These are phyloP conservation scores for Nemotelus nigrinus DNA, from an alignment of 2,888 invertebrate genomes.

Conservation along the genomic window DNA sequence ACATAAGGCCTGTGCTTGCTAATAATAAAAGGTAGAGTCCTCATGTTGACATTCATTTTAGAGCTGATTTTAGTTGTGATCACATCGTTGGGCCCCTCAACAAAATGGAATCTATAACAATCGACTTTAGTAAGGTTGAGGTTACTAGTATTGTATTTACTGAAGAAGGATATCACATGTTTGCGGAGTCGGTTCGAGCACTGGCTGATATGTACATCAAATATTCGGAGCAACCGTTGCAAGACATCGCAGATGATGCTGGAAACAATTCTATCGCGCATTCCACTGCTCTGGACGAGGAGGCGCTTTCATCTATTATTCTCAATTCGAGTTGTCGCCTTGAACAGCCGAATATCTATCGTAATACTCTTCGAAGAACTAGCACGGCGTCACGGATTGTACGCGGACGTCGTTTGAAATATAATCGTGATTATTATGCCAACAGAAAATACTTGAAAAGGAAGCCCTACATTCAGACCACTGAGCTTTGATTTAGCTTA, in stretches of 20 bases:
- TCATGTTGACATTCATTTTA: no score
- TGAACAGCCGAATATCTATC: slow-evolving; percentile 13
- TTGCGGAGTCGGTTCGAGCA: slow-evolving; percentile 5
- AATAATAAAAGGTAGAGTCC: no score
- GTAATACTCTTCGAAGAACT: slow-evolving; percentile 21
- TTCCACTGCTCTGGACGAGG: background rate
- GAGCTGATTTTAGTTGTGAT: no score
- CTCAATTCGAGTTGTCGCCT: background rate
- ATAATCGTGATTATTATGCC: slow-evolving; percentile 14
- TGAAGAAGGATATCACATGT: slow-evolving; percentile 17
- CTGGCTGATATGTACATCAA: background rate
- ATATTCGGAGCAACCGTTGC: background rate
- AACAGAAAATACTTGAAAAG: slow-evolving; percentile 17
- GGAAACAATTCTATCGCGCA: background rate
- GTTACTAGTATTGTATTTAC: slow-evolving; percentile 15
- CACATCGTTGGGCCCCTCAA: no score
- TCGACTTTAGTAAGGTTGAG: background rate
- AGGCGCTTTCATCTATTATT: background rate
- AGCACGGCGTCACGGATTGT: slow-evolving; percentile 11
- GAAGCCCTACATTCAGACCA: background rate
- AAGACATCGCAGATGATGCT: slow-evolving; percentile 6
- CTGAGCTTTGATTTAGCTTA: background rate
- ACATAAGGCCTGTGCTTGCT: no score
- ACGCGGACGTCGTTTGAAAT: slow-evolving; percentile 18
- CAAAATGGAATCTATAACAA: background rate